A percentile compares a stretch with the other conserved stretches of the same genome.
Evolutionary conservation across 2,113 vertebrate species (phyloP).

Genomic region (Catharus minimus): DNA sequence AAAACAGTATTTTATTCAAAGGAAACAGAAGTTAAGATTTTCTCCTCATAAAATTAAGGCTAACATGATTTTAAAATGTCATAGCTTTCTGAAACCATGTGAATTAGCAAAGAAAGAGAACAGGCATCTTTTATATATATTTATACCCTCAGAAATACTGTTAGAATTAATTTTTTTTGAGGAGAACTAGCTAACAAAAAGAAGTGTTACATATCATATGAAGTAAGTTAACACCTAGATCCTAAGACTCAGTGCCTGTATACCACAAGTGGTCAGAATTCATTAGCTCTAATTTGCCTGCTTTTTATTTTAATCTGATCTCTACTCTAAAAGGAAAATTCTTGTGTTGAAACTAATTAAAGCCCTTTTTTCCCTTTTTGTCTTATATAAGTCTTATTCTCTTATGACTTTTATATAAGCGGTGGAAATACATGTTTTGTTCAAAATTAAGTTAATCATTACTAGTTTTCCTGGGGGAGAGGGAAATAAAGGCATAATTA

Average conservation of each 20-base stretch:
- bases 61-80: background rate
- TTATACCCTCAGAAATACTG: background rate
- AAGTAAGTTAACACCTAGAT: background rate
- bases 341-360: background rate
- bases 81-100: background rate
- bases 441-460: background rate
- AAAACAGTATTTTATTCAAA: constrained; percentile 37
- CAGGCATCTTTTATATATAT: background rate
- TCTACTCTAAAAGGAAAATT: background rate
- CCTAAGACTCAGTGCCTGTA: background rate
- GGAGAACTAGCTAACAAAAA: background rate
- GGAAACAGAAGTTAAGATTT: constrained; percentile 14
- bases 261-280: background rate
- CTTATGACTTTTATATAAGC: background rate
- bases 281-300: background rate
- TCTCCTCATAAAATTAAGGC: background rate
- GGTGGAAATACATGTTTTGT: background rate
- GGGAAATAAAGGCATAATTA: background rate
- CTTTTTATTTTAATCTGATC: background rate
- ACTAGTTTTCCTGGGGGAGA: background rate
- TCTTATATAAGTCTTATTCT: background rate
- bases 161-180: background rate
- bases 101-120: background rate
- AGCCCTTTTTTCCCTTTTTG: background rate
- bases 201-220: background rate